Percentiles rank a stretch among this genome's conserved stretches.
These are phyloP conservation scores for Amblyjoppa fuscipennis DNA, from an alignment of 2,888 invertebrate species.

Conservation along the genomic window DNA sequence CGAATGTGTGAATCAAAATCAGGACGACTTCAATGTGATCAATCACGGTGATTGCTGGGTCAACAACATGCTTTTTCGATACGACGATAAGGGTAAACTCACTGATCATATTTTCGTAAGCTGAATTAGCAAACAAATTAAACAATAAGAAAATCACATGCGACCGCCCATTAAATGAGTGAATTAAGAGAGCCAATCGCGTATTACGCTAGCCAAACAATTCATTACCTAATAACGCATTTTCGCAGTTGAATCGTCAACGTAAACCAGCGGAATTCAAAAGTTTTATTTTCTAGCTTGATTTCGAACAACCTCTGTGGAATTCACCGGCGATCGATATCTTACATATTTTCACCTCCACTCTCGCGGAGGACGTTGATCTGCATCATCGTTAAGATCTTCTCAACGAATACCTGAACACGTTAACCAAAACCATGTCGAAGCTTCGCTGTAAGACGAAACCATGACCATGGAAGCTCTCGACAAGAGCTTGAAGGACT, in stretches of 20 bases:
- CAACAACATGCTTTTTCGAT: too few relatives aligned
- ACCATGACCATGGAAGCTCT: too few relatives aligned
- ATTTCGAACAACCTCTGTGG: conserved; percentile 85
- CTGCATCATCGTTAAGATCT: too few relatives aligned
- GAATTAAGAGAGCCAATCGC: too few relatives aligned
- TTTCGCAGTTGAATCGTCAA: neutral
- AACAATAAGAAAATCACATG: neutral
- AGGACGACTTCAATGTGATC: too few relatives aligned
- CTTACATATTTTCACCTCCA: conserved; percentile 82
- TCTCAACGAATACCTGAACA: too few relatives aligned
- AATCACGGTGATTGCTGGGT: too few relatives aligned
- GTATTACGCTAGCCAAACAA: neutral
- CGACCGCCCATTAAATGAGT: too few relatives aligned
- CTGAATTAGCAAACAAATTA: neutral
- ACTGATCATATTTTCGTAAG: conserved; percentile 75
- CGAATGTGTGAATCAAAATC: neutral
- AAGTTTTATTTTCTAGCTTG: conserved; percentile 82
- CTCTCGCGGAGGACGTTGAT: neutral
- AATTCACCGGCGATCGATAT: conserved; percentile 85
- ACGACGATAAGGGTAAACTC: conserved; percentile 71
- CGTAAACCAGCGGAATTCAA: neutral
- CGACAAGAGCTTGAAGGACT: neutral
- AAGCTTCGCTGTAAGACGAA: too few relatives aligned
- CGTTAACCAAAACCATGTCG: too few relatives aligned
- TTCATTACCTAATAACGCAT: too few relatives aligned